Conservation (phyloP, 2,113 vertebrate species). For the Pogonocichla stellata region DNA sequence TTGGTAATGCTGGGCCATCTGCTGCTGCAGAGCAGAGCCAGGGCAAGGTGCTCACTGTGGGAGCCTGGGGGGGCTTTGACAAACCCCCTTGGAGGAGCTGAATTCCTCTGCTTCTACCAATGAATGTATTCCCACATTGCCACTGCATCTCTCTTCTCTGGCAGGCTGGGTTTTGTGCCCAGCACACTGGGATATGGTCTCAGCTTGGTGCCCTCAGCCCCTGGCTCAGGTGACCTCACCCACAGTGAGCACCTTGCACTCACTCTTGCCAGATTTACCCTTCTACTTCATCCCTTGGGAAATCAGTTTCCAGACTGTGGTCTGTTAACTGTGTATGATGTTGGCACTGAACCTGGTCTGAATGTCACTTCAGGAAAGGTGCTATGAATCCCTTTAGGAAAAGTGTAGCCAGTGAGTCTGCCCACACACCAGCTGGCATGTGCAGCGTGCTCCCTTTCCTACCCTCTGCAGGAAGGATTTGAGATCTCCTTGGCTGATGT, state of each 20-base stretch:
- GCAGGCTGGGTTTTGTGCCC: not conserved
- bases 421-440: not conserved
- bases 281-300: not conserved
- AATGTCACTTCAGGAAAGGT: not conserved
- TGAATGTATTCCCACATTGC: accelerated
- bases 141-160: not conserved
- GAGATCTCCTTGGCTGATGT: not conserved
- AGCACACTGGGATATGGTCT: accelerated
- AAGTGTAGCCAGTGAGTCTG: not conserved
- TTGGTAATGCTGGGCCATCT: not conserved
- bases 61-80: not conserved
- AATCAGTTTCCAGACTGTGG: not conserved
- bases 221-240: accelerated
- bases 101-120: not conserved
- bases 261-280: not conserved
- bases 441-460: not conserved
- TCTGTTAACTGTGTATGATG: not conserved
- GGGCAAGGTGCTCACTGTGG: accelerated
- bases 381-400: not conserved
- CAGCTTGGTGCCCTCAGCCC: not conserved
- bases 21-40: accelerated
- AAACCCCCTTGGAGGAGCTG: not conserved
- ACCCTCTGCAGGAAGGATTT: not conserved
- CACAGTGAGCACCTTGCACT: too few relatives aligned
- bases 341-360: not conserved